These are phyloP conservation scores for Callocephalon fimbriatum DNA, from an alignment of 2,113 vertebrate genomes.

Conservation along the genomic window DNA sequence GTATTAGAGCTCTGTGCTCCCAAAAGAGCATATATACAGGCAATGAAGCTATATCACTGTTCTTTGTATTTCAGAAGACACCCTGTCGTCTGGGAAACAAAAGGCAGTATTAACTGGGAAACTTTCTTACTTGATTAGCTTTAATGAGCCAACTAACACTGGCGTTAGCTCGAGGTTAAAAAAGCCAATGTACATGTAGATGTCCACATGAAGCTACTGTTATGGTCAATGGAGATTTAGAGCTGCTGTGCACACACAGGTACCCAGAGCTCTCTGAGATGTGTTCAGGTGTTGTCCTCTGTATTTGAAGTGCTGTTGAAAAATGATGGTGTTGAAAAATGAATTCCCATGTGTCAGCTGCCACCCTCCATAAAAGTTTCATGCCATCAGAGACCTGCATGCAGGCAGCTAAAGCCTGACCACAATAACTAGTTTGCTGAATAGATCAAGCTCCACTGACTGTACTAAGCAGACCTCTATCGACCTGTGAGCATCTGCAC, in stretches of 20 bases:
- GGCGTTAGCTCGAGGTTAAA: neutral
- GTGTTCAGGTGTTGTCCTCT: neutral
- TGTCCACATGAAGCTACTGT: neutral
- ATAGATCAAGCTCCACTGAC: neutral
- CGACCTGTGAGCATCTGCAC: neutral
- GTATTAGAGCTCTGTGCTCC: accelerated
- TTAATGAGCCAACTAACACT: neutral
- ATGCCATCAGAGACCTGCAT: neutral
- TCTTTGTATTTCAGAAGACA: neutral
- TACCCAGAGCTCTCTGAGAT: neutral
- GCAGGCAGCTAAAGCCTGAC: neutral
- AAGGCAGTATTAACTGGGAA: neutral
- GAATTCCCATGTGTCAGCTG: neutral
- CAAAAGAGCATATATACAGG: neutral
- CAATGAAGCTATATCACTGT: neutral
- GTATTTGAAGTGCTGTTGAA: neutral
- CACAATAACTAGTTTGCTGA: neutral
- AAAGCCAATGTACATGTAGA: accelerated
- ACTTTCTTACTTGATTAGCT: neutral
- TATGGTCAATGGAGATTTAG: neutral
- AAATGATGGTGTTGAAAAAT: neutral
- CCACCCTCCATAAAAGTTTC: neutral
- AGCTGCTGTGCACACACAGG: neutral
- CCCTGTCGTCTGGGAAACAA: neutral
- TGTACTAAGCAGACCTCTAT: neutral